Base-by-base conservation (phyloP, 2,888 invertebrate genomes). In the Baccha elongata region DNA sequence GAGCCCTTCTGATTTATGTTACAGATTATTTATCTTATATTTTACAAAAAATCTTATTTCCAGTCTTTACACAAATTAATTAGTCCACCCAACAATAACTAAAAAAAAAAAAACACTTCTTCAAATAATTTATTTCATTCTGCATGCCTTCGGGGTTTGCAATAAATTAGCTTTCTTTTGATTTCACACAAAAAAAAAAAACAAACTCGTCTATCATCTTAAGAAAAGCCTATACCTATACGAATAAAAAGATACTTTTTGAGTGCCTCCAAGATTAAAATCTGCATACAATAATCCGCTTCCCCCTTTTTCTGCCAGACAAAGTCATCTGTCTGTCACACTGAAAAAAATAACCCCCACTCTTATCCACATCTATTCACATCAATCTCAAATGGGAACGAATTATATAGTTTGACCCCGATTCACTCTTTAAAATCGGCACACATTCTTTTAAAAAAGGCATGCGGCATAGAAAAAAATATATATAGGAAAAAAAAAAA, bases 371-470 rank as follows among this genome's bases (percentile, higher is more conserved):
- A 55, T 40, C 40, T 40, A 37, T 40, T 8, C 60, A 58, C 40
- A 58, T 40, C 37, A 40, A 44, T n/a, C 44, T 73, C 37, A 53
- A 75, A 64, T 74, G 19, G 67, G 72, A 76, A 72, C 68, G 19
- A 78, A 73, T 40, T 15, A 40, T 58, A 83, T 58, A 62, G 44
- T 78, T 73, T 83, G 78, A 78, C 83, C 83, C 52, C 76, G 50
- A 73, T 83, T 64, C 58, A 60, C 29, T 53, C 3, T 42, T 81
- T 17, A 50, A 81, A 81, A 81, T 81, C 73, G 75, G 71, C 76
- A 81, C 75, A 76, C 69, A 76, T 55, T 55, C 42, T 60, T 13
- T 37, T 37, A 23, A 58, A 29, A 62, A 65, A 58, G 69, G 50
- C 73, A 44, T 17, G n/a, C 44, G 42, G 17, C 35, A 64, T 48